Percentiles rank a stretch among this genome's conserved stretches.
Conservation (phyloP, 2,888 invertebrate genomes). For the Leucozona laternaria region DNA sequence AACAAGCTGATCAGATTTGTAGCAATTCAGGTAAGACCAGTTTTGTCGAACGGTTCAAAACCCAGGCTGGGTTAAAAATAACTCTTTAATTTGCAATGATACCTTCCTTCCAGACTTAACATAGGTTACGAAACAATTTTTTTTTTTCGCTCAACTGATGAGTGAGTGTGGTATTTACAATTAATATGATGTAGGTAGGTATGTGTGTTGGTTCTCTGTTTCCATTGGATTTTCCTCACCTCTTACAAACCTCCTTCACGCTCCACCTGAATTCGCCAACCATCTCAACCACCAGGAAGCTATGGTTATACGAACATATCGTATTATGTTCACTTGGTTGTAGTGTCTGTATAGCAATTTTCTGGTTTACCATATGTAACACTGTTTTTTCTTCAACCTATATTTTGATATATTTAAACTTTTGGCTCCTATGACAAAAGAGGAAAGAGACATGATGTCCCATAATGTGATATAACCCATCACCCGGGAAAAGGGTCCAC, state of each 20-base stretch:
- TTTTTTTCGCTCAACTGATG: too few relatives aligned
- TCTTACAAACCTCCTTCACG: background rate
- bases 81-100: too few relatives aligned
- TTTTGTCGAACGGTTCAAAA: too few relatives aligned
- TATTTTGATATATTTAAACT: background rate
- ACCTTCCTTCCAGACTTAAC: too few relatives aligned
- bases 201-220: too few relatives aligned
- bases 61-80: too few relatives aligned
- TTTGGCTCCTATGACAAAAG: constrained; percentile 1
- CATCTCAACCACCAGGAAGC: constrained; percentile 1
- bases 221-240: background rate
- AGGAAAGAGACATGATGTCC: constrained; percentile 6
- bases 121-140: too few relatives aligned
- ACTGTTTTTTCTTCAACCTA: constrained; percentile 23
- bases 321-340: constrained; percentile 28
- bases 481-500: background rate
- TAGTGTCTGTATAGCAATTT: background rate
- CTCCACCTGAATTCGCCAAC: background rate
- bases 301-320: constrained; percentile 11
- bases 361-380: constrained; percentile 1
- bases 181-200: too few relatives aligned
- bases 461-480: constrained; percentile 25
- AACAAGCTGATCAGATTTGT: too few relatives aligned
- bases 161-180: too few relatives aligned
- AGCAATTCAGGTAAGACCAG: too few relatives aligned